phyloP scores from a whole-genome alignment of 2,888 invertebrate species.

The Ligdia adustata region DNA sequence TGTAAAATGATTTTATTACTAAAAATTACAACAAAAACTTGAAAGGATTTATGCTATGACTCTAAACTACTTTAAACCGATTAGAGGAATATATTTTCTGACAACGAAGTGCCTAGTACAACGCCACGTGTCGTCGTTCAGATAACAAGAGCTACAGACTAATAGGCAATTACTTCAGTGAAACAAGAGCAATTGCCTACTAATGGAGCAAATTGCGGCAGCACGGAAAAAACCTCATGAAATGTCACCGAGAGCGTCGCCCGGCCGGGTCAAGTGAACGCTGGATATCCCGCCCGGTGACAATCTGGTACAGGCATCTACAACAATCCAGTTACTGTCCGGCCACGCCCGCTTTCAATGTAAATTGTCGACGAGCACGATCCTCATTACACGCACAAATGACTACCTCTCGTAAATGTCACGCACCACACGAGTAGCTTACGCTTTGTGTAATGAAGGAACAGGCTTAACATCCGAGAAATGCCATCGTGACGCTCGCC shows the following conservation, averaged over 20 bases:
- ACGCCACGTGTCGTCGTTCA: conserved; percentile 47
- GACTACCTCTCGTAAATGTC: conserved; percentile 49
- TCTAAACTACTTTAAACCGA: no score
- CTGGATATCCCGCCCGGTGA: conserved; percentile 49
- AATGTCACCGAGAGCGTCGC: conserved; percentile 45
- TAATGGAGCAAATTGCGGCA: conserved; percentile 47
- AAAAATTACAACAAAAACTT: no score
- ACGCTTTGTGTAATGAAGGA: conserved; percentile 47
- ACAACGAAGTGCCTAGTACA: background rate
- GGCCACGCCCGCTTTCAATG: conserved; percentile 47
- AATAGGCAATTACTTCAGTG: conserved; percentile 46
- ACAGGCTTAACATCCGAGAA: conserved; percentile 53
- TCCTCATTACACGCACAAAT: conserved; percentile 60
- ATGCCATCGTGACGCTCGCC: conserved; percentile 66
- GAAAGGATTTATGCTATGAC: no score
- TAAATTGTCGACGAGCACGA: conserved; percentile 52
- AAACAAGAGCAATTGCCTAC: conserved; percentile 55
- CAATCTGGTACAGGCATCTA: conserved; percentile 54
- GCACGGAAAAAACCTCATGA: conserved; percentile 46
- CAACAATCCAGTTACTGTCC: conserved; percentile 51
- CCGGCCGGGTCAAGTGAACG: conserved; percentile 39
- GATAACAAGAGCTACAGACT: conserved; percentile 40
- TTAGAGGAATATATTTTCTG: no score
- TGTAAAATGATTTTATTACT: no score
- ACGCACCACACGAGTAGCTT: conserved; percentile 49